phyloP scores from a whole-genome alignment of 2,113 vertebrate species.

The Megaceryle torquata region DNA sequence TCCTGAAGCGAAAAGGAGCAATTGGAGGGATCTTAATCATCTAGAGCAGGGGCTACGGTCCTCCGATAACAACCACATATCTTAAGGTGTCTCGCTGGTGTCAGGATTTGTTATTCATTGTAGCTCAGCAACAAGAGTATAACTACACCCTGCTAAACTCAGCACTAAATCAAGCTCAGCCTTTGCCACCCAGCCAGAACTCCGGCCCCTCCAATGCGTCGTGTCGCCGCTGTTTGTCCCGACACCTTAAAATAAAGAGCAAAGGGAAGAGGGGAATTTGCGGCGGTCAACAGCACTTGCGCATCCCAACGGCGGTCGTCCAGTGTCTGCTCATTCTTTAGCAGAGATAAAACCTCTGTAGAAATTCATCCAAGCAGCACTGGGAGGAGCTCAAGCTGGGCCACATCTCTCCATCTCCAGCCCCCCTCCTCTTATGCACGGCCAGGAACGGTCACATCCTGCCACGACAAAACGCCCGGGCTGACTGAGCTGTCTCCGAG shows the following conservation, averaged over 20 bases:
- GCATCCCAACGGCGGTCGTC: not conserved
- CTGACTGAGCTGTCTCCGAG: not conserved
- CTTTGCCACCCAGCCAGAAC: not conserved
- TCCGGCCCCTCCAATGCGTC: not conserved
- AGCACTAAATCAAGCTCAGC: not conserved
- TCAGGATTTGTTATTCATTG: not conserved
- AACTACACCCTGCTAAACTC: not conserved
- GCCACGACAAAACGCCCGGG: accelerated
- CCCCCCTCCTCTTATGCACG: not conserved
- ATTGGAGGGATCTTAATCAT: not conserved
- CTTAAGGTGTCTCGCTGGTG: not conserved
- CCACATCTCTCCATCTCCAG: accelerated
- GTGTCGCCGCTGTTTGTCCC: not conserved
- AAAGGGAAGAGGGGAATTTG: not conserved
- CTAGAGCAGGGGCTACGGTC: not conserved
- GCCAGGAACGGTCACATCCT: not conserved
- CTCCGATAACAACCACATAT: not conserved
- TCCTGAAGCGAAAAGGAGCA: not conserved
- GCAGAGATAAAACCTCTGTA: not conserved
- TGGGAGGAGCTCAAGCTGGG: not conserved
- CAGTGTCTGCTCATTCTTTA: not conserved
- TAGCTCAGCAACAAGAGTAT: not conserved
- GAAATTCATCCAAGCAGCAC: not conserved
- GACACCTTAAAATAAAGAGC: not conserved
- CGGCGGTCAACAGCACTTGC: not conserved